Conservation (phyloP, 1,140 invertebrate genomes). For the Atta colombica region DNA sequence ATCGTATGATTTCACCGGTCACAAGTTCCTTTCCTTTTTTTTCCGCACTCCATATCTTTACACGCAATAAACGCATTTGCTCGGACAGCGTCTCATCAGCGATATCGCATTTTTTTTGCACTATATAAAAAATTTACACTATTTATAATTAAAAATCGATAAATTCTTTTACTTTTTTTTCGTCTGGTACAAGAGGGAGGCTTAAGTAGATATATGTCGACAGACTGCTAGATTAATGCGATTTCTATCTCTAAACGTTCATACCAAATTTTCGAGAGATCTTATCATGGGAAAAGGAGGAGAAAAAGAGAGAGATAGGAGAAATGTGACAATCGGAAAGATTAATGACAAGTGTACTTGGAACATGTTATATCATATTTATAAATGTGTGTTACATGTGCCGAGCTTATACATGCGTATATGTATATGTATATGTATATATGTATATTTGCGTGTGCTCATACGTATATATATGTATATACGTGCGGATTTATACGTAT, state of each 20-base stretch:
- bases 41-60: slow-evolving; percentile 68
- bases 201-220: slow-evolving; percentile 80
- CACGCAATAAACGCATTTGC: slow-evolving; percentile 71
- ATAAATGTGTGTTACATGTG: slow-evolving; percentile 72
- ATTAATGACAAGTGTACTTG: slow-evolving; percentile 64
- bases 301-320: neutral
- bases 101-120: slow-evolving; percentile 81
- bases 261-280: slow-evolving; percentile 59
- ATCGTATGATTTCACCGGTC: slow-evolving; percentile 39
- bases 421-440: slow-evolving; percentile 40
- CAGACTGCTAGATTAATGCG: slow-evolving; percentile 77
- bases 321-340: slow-evolving; percentile 42
- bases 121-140: slow-evolving; percentile 87
- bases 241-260: slow-evolving; percentile 75
- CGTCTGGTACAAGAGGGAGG: slow-evolving; percentile 56
- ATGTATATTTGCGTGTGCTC: slow-evolving; percentile 68
- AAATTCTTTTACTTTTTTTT: slow-evolving; percentile 77
- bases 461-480: slow-evolving; percentile 71
- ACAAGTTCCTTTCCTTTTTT: slow-evolving; percentile 4
- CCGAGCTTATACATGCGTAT: slow-evolving; percentile 55
- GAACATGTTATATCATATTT: slow-evolving; percentile 75
- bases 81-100: slow-evolving; percentile 74
- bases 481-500: slow-evolving; percentile 67
- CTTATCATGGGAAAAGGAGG: neutral
- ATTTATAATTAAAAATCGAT: slow-evolving; percentile 86